These are phyloP conservation scores for Melanotus villosus DNA, from an alignment of 2,888 invertebrate genomes.

Conservation along the genomic window DNA sequence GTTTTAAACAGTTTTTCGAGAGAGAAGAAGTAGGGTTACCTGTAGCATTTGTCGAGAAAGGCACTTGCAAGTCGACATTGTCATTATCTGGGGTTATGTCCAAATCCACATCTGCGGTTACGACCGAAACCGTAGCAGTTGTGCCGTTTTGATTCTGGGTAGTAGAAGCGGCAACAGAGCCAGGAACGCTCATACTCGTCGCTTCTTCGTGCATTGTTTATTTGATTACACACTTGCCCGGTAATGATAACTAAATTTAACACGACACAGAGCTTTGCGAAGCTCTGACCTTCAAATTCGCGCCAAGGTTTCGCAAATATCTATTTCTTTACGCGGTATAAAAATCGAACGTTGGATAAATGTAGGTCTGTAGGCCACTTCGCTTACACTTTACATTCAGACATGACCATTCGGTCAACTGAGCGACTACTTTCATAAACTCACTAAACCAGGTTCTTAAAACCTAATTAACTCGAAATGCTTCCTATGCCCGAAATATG, in stretches of 20 bases:
- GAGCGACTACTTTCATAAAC: slow-evolving; percentile 76
- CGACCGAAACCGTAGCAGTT: slow-evolving; percentile 64
- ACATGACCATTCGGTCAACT: slow-evolving; percentile 80
- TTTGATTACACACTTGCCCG: slow-evolving; percentile 66
- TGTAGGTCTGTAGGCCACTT: slow-evolving; percentile 93
- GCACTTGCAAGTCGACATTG: slow-evolving; percentile 75
- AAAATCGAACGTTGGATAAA: slow-evolving; percentile 79
- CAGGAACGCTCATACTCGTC: slow-evolving; percentile 78
- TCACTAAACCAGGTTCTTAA: slow-evolving; percentile 67
- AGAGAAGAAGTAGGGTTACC: slow-evolving; percentile 69
- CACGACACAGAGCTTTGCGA: slow-evolving; percentile 67
- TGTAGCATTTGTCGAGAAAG: slow-evolving; percentile 73
- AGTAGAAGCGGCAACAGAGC: slow-evolving; percentile 77
- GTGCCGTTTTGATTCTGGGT: slow-evolving; percentile 67
- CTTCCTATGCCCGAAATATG: slow-evolving; percentile 40
- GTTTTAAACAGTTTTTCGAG: slow-evolving; percentile 34
- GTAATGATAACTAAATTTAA: slow-evolving; percentile 67
- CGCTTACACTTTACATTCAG: slow-evolving; percentile 87
- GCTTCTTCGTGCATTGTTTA: slow-evolving; percentile 79
- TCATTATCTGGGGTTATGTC: slow-evolving; percentile 71
- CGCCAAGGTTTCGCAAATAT: slow-evolving; percentile 69
- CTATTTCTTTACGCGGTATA: slow-evolving; percentile 69
- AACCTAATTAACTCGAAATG: slow-evolving; percentile 68
- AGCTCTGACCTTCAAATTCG: slow-evolving; percentile 68
- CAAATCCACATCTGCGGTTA: slow-evolving; percentile 69